A percentile compares a stretch with the other conserved stretches of the same genome.
Evolutionary conservation across 2,113 vertebrate genomes (phyloP).

Genomic region (Catharus minimus): DNA sequence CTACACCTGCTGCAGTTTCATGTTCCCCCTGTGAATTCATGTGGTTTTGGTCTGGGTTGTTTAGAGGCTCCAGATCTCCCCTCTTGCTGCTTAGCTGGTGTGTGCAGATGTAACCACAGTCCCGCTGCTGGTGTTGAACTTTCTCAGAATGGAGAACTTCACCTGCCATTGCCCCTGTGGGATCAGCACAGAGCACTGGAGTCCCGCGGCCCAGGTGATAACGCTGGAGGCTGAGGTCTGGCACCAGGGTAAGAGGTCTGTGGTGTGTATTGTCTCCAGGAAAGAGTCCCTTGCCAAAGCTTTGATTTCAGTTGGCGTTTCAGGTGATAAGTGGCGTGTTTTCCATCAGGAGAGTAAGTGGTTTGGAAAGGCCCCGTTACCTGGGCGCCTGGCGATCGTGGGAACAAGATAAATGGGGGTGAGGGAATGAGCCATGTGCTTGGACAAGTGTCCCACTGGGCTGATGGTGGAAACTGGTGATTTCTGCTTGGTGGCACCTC

Average conservation of each 20-base stretch:
- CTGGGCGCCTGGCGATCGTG: background rate
- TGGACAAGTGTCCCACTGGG: accelerated
- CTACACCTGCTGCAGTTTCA: background rate
- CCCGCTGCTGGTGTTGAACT: background rate
- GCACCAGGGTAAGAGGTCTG: background rate
- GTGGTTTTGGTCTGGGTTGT: background rate
- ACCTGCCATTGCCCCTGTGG: background rate
- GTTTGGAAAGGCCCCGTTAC: background rate
- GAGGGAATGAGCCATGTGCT: background rate
- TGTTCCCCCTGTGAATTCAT: accelerated
- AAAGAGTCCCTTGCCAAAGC: background rate
- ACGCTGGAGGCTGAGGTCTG: background rate
- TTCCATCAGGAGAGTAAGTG: background rate
- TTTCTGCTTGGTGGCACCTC: background rate
- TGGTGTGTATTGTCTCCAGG: background rate
- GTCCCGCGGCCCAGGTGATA: background rate
- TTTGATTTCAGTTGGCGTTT: background rate
- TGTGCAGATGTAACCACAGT: background rate
- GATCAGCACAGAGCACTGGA: background rate
- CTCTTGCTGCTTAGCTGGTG: accelerated
- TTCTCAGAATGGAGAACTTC: background rate
- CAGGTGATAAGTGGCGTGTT: background rate
- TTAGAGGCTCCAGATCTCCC: background rate
- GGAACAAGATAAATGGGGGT: background rate
- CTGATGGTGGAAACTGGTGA: background rate